Conservation (phyloP, 1,140 invertebrate species). For the Cydia amplana region DNA sequence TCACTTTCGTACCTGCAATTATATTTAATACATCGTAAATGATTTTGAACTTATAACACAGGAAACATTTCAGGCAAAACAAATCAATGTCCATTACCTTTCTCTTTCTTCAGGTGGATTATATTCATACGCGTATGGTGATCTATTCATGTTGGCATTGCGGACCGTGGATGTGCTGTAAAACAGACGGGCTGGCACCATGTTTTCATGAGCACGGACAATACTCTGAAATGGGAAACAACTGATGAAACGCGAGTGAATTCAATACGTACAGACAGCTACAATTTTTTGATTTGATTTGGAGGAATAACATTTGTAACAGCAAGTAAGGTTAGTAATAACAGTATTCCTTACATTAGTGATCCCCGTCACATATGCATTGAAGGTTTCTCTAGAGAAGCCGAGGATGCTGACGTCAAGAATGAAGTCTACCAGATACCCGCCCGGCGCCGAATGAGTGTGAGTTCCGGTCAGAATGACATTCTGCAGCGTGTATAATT, state of each 20-base stretch:
- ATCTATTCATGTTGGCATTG: conserved; percentile 93
- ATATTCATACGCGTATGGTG: conserved; percentile 90
- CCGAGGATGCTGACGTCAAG: conserved; percentile 92
- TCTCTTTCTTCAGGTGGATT: conserved; percentile 91
- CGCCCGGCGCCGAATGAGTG: conserved; percentile 92
- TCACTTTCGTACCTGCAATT: conserved; percentile 85
- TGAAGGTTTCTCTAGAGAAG: conserved; percentile 89
- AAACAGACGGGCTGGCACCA: conserved; percentile 86
- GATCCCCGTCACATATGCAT: conserved; percentile 88
- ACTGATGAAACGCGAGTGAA: not conserved
- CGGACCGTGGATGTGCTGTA: conserved; percentile 84
- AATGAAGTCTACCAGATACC: conserved; percentile 91
- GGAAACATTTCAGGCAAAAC: not conserved
- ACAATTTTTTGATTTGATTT: too few relatives aligned
- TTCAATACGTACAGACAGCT: conserved; percentile 25
- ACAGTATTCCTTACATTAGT: conserved; percentile 80
- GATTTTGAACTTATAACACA: too few relatives aligned
- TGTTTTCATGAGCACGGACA: conserved; percentile 85
- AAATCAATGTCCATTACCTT: conserved; percentile 77
- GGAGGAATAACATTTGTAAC: too few relatives aligned
- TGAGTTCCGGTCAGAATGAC: conserved; percentile 93
- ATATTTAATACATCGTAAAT: not conserved
- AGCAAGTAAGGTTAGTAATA: not conserved
- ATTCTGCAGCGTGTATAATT: conserved; percentile 88
- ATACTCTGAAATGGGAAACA: conserved; percentile 84